A percentile compares a stretch with the other conserved stretches of the same genome.
Evolutionary conservation across 2,797 vertebrate genomes (phyloP).

Genomic region (Botia kubotai): DNA sequence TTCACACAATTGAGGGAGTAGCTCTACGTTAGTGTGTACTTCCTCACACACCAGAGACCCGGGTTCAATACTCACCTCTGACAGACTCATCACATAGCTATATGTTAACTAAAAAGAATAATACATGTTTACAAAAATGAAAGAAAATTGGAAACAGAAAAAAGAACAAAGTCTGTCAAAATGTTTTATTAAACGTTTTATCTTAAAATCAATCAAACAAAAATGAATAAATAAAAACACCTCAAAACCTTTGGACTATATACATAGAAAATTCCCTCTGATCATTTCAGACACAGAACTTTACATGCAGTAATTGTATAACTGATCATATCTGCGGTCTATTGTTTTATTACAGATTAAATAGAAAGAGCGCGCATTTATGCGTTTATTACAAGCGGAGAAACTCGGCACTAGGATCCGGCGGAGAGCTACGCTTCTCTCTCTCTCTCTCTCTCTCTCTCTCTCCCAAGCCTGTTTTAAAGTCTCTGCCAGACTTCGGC

Average conservation of each 20-base stretch:
- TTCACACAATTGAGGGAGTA: too few relatives aligned
- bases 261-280: not conserved
- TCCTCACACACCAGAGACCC: too few relatives aligned
- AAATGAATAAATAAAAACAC: not conserved
- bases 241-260: not conserved
- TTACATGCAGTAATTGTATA: slow-evolving; percentile 8
- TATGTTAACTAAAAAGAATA: too few relatives aligned
- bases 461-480: slow-evolving; percentile 85
- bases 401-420: slow-evolving; percentile 82
- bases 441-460: slow-evolving; percentile 45
- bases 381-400: slow-evolving; percentile 16
- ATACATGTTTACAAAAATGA: too few relatives aligned
- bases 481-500: slow-evolving; percentile 88
- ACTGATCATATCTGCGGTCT: slow-evolving; percentile 27
- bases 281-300: not conserved
- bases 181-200: not conserved
- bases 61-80: too few relatives aligned
- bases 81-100: too few relatives aligned
- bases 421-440: slow-evolving; percentile 66
- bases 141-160: not conserved
- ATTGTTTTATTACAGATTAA: slow-evolving; percentile 21
- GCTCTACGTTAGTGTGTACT: too few relatives aligned
- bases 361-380: not conserved
- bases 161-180: not conserved
- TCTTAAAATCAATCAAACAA: not conserved